These are phyloP conservation scores for Myotis vivesi DNA, from an alignment of 2,797 vertebrate species.

Conservation along the genomic window DNA sequence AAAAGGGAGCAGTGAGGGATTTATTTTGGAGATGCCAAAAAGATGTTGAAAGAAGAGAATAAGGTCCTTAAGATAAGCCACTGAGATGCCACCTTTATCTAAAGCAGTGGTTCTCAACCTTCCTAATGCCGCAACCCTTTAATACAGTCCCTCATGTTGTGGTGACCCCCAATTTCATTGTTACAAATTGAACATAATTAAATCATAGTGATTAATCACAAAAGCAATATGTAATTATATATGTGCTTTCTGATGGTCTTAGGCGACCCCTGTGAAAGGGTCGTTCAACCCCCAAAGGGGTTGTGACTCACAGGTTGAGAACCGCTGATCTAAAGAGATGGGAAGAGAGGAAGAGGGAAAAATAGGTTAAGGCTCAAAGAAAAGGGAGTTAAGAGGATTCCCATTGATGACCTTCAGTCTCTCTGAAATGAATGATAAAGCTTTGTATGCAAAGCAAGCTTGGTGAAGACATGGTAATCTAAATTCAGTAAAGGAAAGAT, in stretches of 20 bases:
- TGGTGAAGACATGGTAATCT: neutral
- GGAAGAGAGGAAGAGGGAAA: neutral
- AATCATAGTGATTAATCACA: too few relatives aligned
- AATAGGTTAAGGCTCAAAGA: neutral
- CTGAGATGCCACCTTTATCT: neutral
- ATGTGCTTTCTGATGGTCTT: too few relatives aligned
- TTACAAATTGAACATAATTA: too few relatives aligned
- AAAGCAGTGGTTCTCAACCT: too few relatives aligned
- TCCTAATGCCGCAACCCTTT: too few relatives aligned
- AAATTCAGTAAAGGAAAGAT: neutral
- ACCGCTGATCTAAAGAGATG: neutral
- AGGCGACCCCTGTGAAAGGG: too few relatives aligned
- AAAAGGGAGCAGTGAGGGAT: neutral
- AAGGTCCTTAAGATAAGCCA: neutral
- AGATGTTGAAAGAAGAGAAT: neutral
- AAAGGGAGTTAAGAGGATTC: neutral
- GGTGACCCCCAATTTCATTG: too few relatives aligned
- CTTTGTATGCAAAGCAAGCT: neutral
- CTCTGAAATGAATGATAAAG: neutral
- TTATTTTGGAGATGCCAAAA: neutral
- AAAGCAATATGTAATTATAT: too few relatives aligned
- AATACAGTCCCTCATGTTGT: too few relatives aligned
- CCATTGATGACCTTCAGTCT: neutral
- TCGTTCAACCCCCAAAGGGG: too few relatives aligned
- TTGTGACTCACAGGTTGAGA: too few relatives aligned